A percentile compares a stretch with the other conserved stretches of the same genome.
These are phyloP conservation scores for Chaetops frenatus DNA, from an alignment of 2,113 vertebrate species.

Conservation along the genomic window DNA sequence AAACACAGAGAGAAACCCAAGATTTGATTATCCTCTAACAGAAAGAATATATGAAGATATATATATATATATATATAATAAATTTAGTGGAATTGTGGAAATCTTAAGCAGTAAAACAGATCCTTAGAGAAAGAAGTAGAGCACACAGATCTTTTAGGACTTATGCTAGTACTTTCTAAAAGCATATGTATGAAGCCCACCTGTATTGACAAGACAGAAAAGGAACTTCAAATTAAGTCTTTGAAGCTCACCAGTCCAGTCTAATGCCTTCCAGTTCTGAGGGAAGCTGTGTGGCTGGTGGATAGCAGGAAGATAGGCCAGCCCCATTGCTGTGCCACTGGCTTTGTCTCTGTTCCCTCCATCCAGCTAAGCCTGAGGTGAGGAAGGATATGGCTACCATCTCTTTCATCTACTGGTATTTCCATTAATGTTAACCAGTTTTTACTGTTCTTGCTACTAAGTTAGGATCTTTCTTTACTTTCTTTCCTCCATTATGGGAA, in stretches of 20 bases:
- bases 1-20: background rate
- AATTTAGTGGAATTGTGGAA: background rate
- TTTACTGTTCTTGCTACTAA: background rate
- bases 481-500: background rate
- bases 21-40: background rate
- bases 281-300: background rate
- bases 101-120: background rate
- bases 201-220: background rate
- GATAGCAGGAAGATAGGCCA: background rate
- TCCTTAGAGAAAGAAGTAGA: background rate
- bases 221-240: background rate
- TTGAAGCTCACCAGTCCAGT: background rate
- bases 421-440: background rate
- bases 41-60: background rate
- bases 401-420: background rate
- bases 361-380: background rate
- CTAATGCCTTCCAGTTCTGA: background rate
- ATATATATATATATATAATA: too few species aligned
- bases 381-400: background rate
- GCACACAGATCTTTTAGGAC: background rate
- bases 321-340: accelerated
- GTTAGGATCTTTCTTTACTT: background rate
- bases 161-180: background rate
- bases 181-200: background rate
- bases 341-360: background rate